Evolutionary conservation across 2,888 invertebrate genomes (phyloP).

Genomic region (Onthophagus sagittarius): DNA sequence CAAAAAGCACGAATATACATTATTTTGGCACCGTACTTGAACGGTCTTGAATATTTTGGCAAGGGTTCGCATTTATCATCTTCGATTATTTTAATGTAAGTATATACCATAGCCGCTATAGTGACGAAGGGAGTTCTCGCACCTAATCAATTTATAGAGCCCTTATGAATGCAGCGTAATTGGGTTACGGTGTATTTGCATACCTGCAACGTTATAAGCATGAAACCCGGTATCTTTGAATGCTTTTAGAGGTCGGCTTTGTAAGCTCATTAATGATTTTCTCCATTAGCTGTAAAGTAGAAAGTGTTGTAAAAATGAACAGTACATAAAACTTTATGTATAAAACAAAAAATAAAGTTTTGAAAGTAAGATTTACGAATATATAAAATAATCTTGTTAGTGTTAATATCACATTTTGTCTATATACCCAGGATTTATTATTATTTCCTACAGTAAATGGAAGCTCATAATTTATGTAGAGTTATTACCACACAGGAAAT

Average conservation of each 20-base stretch:
- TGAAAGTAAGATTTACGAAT: too few species aligned
- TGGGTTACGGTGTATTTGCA: background rate
- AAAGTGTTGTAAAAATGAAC: background rate
- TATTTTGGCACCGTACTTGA: background rate
- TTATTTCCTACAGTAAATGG: background rate
- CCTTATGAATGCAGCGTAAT: background rate
- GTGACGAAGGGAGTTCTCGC: too few species aligned
- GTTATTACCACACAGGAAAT: background rate
- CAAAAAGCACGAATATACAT: background rate
- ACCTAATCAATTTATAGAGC: background rate
- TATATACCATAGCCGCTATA: too few species aligned
- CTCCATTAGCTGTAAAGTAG: background rate
- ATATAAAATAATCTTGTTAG: background rate
- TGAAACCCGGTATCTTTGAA: background rate
- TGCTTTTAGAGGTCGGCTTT: background rate
- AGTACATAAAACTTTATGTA: too few species aligned
- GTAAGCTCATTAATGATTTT: background rate
- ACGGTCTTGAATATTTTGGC: background rate
- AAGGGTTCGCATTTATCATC: background rate
- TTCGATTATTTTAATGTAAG: background rate
- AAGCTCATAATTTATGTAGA: background rate
- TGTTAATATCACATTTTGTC: background rate
- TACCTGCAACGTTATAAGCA: background rate
- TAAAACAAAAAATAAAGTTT: too few species aligned
- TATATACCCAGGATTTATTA: background rate